Base-by-base conservation (phyloP, 2,888 invertebrate genomes). In the Phyto melanocephala region DNA sequence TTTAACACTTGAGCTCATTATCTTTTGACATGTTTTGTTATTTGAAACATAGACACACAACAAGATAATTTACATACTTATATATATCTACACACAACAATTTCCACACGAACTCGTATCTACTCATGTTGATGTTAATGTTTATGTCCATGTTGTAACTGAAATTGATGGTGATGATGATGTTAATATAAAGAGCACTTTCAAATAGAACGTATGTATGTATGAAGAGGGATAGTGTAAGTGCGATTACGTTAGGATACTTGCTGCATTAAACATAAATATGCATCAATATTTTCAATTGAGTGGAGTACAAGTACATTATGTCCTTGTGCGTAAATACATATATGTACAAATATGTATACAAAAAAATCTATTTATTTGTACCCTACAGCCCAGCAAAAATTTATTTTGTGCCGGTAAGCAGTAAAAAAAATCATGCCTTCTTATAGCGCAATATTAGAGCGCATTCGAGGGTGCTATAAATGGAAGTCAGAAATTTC, bases 211-310 rank as follows among this genome's bases (percentile, higher is more conserved):
- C n/a, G 2, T 11, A 4, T n/a, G 6, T 88, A 87, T 47, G 58
- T 35, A 15, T n/a, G n/a, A n/a, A 40, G 40, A 13, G 11, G 13
- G 1, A 40, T 11, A n/a, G 5, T 40, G 40, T 11, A 3, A n/a
- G n/a, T 2, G n/a, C 5, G 40, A n/a, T 8, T 2, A 17, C 7
- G 7, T 17, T 17, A n/a, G n/a, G n/a, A n/a, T 45, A n/a, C 3
- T 17, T 60, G 22, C 47, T 47, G n/a, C 56, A 68, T 63, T 62
- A 40, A 68, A 42, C 50, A 68, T 42, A 63, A 50, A 78, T 74
- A 74, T 88, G 87, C 88, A 88, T 86, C 87, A 87, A 87, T 88
- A n/a, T n/a, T n/a, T 88, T 87, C 87, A 86, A 86, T 81, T 87
- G 87, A 87, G 85, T 86, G 84, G 86, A 68, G 72, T 72, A 67